Conservation (phyloP, 1,140 invertebrate genomes). For the Cydia strobilella region DNA sequence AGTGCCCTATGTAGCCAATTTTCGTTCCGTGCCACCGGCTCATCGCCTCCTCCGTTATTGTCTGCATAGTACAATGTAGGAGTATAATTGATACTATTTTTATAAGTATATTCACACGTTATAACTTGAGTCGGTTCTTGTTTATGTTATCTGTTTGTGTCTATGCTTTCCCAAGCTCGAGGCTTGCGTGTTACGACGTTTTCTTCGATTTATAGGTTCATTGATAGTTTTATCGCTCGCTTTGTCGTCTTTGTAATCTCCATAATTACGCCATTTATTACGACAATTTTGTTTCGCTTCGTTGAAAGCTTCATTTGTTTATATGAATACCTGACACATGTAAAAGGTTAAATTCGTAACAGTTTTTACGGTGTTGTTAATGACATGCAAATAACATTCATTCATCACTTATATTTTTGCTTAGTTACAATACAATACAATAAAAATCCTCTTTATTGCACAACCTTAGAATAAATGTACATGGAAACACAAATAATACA, state of each 20-base stretch:
- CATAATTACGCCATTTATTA: conserved; percentile 58
- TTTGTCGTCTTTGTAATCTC: conserved; percentile 56
- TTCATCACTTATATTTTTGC: not conserved
- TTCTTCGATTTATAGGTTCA: conserved; percentile 63
- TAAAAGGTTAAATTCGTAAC: not conserved
- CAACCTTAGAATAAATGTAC: too few species aligned
- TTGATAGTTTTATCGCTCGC: conserved; percentile 60
- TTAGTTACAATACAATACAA: too few species aligned
- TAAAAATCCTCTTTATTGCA: too few species aligned
- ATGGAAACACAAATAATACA: too few species aligned
- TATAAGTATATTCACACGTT: conserved; percentile 62
- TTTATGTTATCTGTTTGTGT: conserved; percentile 56
- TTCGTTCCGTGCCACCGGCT: conserved; percentile 64
- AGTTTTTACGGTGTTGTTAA: not conserved
- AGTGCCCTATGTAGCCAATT: conserved; percentile 57
- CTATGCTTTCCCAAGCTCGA: conserved; percentile 55
- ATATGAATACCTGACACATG: conserved; percentile 2
- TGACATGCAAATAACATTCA: not conserved
- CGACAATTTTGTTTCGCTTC: conserved; percentile 47
- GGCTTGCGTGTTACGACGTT: conserved; percentile 58
- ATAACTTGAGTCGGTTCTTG: conserved; percentile 52
- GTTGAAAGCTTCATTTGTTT: conserved; percentile 36
- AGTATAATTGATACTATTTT: conserved; percentile 59
- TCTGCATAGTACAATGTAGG: conserved; percentile 47
- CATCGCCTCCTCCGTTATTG: conserved; percentile 63